Percentiles rank a stretch among this genome's conserved stretches.
phyloP scores from a whole-genome alignment of 2,113 vertebrate genomes.

The Brachirus orientalis region DNA sequence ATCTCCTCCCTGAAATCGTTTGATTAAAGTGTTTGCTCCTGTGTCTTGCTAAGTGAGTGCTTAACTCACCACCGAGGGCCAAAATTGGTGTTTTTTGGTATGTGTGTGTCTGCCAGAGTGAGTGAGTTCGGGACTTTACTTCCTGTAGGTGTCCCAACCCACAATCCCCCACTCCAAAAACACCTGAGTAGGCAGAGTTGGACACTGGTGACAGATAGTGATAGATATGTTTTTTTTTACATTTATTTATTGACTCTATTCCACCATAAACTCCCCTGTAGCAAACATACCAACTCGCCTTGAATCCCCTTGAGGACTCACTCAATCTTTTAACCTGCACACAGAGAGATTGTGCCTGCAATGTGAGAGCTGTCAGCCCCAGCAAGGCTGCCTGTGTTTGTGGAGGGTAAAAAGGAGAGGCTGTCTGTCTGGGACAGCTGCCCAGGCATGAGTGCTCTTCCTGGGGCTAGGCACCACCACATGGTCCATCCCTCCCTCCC shows the following conservation, averaged over 20 bases:
- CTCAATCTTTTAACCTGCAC: background rate
- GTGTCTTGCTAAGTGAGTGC: too few relatives aligned
- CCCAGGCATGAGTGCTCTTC: constrained; percentile 51
- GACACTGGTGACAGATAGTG: constrained; percentile 1
- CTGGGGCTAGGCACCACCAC: constrained; percentile 37
- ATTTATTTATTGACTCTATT: background rate
- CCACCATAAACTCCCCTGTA: constrained; percentile 3
- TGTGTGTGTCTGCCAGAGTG: too few relatives aligned
- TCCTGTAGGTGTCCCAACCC: constrained; percentile 1
- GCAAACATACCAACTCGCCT: constrained; percentile 1
- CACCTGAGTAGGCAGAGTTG: constrained; percentile 21
- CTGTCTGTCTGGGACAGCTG: constrained; percentile 54
- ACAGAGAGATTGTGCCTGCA: constrained; percentile 33
- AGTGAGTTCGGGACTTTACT: background rate
- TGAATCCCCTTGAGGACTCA: constrained; percentile 19
- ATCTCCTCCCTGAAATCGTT: too few relatives aligned
- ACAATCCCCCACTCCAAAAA: constrained; percentile 29
- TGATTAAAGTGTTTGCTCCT: too few relatives aligned
- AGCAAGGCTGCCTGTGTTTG: constrained; percentile 52
- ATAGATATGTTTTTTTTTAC: constrained; percentile 15
- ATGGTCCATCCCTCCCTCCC: constrained; percentile 13
- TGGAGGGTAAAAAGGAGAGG: constrained; percentile 39
- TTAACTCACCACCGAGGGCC: too few relatives aligned
- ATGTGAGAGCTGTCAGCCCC: constrained; percentile 41
- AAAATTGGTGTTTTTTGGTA: too few relatives aligned